phyloP scores from a whole-genome alignment of 1,140 invertebrate genomes.

The Meteorus sp. region DNA sequence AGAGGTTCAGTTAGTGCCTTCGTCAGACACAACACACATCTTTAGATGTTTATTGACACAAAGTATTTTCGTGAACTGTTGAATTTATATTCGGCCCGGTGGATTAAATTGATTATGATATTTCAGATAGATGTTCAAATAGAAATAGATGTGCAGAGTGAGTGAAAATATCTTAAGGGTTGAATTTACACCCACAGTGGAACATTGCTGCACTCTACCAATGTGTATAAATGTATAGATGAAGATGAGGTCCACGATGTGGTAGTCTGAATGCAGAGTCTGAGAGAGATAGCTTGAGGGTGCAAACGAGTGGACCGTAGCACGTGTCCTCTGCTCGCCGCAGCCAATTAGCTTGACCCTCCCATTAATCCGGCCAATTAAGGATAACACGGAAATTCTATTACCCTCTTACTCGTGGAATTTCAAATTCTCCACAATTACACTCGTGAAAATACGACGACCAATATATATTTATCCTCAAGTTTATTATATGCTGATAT shows the following conservation, averaged over 20 bases:
- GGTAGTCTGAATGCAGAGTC: no score
- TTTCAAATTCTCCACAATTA: slow-evolving; percentile 11
- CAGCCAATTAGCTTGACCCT: slow-evolving; percentile 46
- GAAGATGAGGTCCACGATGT: neutral
- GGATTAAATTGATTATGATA: no score
- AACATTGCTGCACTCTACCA: no score
- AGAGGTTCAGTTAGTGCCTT: neutral
- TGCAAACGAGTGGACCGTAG: slow-evolving; percentile 14
- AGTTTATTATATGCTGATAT: neutral
- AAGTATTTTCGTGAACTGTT: no score
- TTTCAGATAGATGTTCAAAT: no score
- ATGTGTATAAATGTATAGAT: neutral
- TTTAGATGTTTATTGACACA: no score
- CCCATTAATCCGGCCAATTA: slow-evolving; percentile 50
- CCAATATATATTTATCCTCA: no score
- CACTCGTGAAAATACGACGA: neutral
- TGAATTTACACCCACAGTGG: neutral
- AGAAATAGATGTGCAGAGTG: neutral
- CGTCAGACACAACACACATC: no score
- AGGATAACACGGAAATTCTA: slow-evolving; percentile 50
- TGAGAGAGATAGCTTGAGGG: slow-evolving; percentile 11
- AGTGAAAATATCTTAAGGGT: neutral
- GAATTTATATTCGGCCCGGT: no score
- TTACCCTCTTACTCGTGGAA: slow-evolving; percentile 41
- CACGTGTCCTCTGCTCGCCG: slow-evolving; percentile 33